Percentiles rank a stretch among this genome's conserved stretches.
These are phyloP conservation scores for Odontothrips loti DNA, from an alignment of 2,888 invertebrate species.

Conservation along the genomic window DNA sequence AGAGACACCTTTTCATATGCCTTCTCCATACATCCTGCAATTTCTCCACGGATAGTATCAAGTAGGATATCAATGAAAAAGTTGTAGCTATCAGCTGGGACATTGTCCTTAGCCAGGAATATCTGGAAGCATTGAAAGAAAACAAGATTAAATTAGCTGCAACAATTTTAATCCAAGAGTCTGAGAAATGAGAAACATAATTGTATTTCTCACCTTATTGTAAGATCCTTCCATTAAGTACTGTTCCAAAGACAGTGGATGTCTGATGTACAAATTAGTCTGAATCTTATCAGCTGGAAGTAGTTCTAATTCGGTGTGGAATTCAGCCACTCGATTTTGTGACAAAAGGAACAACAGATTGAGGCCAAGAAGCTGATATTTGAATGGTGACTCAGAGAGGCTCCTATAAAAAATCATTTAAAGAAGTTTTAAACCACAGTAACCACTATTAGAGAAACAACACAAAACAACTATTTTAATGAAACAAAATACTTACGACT, in stretches of 20 bases:
- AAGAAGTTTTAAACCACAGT: neutral
- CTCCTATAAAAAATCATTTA: slow-evolving; percentile 16
- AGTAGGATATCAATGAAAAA: slow-evolving; percentile 95
- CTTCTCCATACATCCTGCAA: slow-evolving; percentile 93
- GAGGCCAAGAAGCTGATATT: slow-evolving; percentile 89
- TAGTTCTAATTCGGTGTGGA: slow-evolving; percentile 94
- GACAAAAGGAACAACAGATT: slow-evolving; percentile 90
- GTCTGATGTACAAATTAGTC: slow-evolving; percentile 87
- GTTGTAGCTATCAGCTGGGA: slow-evolving; percentile 92
- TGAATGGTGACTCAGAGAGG: slow-evolving; percentile 85
- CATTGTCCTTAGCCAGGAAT: slow-evolving; percentile 75
- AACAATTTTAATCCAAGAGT: slow-evolving; percentile 28
- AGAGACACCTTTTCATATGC: slow-evolving; percentile 88
- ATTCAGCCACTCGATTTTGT: slow-evolving; percentile 95
- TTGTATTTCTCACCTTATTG: slow-evolving; percentile 66
- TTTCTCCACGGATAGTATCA: slow-evolving; percentile 93
- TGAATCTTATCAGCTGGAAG: slow-evolving; percentile 87
- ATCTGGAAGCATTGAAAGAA: slow-evolving; percentile 46
- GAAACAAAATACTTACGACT: slow-evolving; percentile 51
- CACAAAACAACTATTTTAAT: neutral
- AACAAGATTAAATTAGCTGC: slow-evolving; percentile 29
- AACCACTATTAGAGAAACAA: slow-evolving; percentile 30
- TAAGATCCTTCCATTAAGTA: slow-evolving; percentile 99
- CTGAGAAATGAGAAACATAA: neutral
- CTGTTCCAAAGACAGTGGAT: slow-evolving; percentile 93